phyloP scores from a whole-genome alignment of 64 coral and sea anemone species.

The Astreopora myriophthalma region DNA sequence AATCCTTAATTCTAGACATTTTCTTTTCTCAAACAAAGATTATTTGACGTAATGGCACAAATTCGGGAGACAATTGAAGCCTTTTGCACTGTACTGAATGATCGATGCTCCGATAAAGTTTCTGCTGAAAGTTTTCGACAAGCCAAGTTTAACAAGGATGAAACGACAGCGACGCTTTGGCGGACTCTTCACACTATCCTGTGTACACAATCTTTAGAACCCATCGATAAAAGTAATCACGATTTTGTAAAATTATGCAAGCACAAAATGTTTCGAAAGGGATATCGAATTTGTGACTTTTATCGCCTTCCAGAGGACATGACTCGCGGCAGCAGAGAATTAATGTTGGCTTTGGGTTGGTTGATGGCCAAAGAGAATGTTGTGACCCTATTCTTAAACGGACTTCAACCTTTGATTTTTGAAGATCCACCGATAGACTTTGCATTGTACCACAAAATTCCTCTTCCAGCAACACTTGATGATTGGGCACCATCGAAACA shows the following conservation, averaged over 20 bases:
- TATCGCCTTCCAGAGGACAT: constrained; percentile 77
- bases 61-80: constrained; percentile 93
- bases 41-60: constrained; percentile 54
- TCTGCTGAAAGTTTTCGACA: constrained; percentile 85
- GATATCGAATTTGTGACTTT: constrained; percentile 67
- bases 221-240: neutral
- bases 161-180: constrained; percentile 89
- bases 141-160: constrained; percentile 89
- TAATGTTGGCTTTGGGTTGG: constrained; percentile 90
- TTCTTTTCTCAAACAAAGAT: too few species aligned
- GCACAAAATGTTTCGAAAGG: constrained; percentile 79
- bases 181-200: constrained; percentile 24
- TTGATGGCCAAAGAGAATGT: constrained; percentile 82
- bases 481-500: neutral
- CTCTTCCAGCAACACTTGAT: neutral
- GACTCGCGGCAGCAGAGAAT: constrained; percentile 76
- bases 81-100: constrained; percentile 74
- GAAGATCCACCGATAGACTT: constrained; percentile 58
- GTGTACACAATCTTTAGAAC: neutral
- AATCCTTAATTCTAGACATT: too few species aligned
- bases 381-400: constrained; percentile 29
- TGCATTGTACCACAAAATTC: neutral
- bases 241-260: constrained; percentile 52
- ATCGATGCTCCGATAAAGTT: constrained; percentile 43
- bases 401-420: constrained; percentile 30